phyloP scores from a whole-genome alignment of 2,113 vertebrate species.

The Albula glossodonta region DNA sequence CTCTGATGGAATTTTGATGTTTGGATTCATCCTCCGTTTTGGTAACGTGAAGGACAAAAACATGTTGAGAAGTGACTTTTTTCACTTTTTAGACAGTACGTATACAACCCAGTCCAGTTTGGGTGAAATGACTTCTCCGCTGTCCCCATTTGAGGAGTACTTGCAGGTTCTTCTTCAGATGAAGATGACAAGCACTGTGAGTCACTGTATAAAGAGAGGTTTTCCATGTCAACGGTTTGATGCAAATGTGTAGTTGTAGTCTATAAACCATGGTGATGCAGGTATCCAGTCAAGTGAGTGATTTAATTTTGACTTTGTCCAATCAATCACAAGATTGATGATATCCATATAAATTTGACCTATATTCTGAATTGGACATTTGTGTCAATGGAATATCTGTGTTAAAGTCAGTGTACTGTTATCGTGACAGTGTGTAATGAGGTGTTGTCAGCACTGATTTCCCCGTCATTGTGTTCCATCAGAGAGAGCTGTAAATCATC shows the following conservation, averaged over 20 bases:
- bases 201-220: constrained; percentile 32
- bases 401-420: background rate
- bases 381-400: background rate
- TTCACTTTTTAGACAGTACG: constrained; percentile 53
- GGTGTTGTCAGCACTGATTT: background rate
- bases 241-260: background rate
- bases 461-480: background rate
- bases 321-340: background rate
- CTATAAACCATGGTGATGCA: background rate
- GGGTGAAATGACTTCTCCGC: constrained; percentile 20
- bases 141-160: constrained; percentile 56
- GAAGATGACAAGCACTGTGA: constrained; percentile 64
- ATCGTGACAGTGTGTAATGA: background rate
- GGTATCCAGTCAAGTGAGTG: too few species aligned
- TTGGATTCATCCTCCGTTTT: background rate
- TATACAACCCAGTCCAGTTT: constrained; percentile 29
- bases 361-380: background rate
- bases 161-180: constrained; percentile 62
- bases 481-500: background rate
- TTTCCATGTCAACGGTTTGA: background rate
- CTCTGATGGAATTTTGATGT: constrained; percentile 42
- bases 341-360: background rate
- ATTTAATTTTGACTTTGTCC: too few species aligned
- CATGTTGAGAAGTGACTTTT: constrained; percentile 65
- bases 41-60: background rate